These are phyloP conservation scores for Ophraella communa DNA, from an alignment of 2,888 invertebrate species.

Conservation along the genomic window DNA sequence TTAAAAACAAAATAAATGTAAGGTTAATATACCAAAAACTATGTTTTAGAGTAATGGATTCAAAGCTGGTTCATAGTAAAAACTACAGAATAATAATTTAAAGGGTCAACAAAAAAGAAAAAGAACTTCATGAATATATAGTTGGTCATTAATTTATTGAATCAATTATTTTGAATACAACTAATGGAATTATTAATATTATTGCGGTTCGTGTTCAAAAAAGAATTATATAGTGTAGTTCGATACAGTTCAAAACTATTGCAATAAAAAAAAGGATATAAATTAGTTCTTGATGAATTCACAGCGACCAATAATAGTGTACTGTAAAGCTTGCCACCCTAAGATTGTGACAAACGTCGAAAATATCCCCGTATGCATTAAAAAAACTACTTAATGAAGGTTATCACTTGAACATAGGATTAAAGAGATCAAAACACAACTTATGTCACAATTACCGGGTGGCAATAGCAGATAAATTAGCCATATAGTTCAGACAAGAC, in stretches of 20 bases:
- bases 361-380: not conserved
- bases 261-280: not conserved
- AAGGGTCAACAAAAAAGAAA: no score
- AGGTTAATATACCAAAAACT: no score
- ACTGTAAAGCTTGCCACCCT: slow-evolving; percentile 14
- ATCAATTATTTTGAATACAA: no score
- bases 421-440: slow-evolving; percentile 3
- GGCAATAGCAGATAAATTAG: slow-evolving; percentile 34
- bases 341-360: slow-evolving; percentile 13
- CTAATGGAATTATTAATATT: no score
- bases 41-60: no score
- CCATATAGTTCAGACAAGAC: slow-evolving; percentile 41
- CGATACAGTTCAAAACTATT: not conserved
- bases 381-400: slow-evolving; percentile 1
- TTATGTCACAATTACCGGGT: slow-evolving; percentile 22
- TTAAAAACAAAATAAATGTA: no score
- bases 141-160: no score
- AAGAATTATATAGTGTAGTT: no score
- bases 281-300: not conserved
- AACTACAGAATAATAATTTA: no score
- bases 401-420: not conserved
- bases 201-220: not conserved
- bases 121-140: no score
- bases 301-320: not conserved
- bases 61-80: no score